Conservation (phyloP, 2,797 vertebrate genomes). For the Lemur catta region DNA sequence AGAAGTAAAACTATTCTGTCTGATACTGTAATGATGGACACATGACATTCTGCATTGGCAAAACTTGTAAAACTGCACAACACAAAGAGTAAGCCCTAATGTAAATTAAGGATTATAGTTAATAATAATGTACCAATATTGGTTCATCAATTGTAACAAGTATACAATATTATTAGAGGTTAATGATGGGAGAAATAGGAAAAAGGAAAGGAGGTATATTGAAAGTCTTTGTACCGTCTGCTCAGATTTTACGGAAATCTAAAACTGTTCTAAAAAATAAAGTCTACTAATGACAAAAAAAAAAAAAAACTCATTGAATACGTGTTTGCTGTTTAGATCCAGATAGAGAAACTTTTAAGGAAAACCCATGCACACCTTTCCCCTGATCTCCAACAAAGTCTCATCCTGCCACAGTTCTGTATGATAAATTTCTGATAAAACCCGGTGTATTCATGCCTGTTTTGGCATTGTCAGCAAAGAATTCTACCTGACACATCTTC, state of each 20-base stretch:
- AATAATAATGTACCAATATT: neutral
- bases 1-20: neutral
- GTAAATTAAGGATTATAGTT: neutral
- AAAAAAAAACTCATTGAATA: neutral
- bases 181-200: neutral
- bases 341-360: neutral
- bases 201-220: too few species aligned
- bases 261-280: neutral
- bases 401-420: too few species aligned
- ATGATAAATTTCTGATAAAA: neutral
- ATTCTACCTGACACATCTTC: neutral
- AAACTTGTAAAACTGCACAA: neutral
- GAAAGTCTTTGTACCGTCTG: neutral
- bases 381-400: neutral
- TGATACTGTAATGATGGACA: neutral
- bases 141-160: neutral
- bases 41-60: too few species aligned
- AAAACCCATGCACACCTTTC: neutral
- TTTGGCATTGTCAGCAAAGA: neutral
- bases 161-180: neutral
- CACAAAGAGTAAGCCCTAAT: neutral
- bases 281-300: neutral
- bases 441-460: neutral
- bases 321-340: neutral
- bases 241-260: neutral